A percentile compares a stretch with the other conserved stretches of the same genome.
Conservation (phyloP, 2,888 invertebrate genomes). For the Xestobium rufovillosum region DNA sequence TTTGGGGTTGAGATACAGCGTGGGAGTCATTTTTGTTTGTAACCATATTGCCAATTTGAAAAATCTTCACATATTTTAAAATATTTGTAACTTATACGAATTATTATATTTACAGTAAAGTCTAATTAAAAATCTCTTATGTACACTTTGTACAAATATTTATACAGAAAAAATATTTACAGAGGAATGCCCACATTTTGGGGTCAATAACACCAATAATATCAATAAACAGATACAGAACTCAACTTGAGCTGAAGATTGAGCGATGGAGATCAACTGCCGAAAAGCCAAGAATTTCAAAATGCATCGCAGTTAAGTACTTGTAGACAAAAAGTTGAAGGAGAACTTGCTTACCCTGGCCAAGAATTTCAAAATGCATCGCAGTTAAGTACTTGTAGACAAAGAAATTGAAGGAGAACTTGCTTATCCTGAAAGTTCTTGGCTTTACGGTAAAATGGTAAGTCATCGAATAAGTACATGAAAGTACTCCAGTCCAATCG, state of each 20-base stretch:
- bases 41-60: conserved; percentile 39
- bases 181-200: conserved; percentile 37
- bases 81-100: conserved; percentile 31
- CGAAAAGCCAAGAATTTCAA: conserved; percentile 24
- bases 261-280: conserved; percentile 39
- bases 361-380: conserved; percentile 19
- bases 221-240: conserved; percentile 26
- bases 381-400: too few species aligned
- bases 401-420: too few species aligned
- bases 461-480: neutral
- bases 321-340: too few species aligned
- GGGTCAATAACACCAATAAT: conserved; percentile 18
- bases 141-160: conserved; percentile 40
- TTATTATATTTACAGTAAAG: conserved; percentile 27
- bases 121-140: conserved; percentile 41
- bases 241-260: conserved; percentile 27
- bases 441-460: neutral
- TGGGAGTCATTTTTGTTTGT: conserved; percentile 33
- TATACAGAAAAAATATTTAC: conserved; percentile 34
- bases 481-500: conserved; percentile 24
- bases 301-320: too few species aligned
- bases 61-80: conserved; percentile 41
- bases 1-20: conserved; percentile 22
- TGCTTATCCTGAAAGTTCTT: conserved; percentile 5
- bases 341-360: too few species aligned